Percentiles rank a stretch among this genome's conserved stretches.
Conservation (phyloP, 2,113 vertebrate species). For the Vulpes lagopus region DNA sequence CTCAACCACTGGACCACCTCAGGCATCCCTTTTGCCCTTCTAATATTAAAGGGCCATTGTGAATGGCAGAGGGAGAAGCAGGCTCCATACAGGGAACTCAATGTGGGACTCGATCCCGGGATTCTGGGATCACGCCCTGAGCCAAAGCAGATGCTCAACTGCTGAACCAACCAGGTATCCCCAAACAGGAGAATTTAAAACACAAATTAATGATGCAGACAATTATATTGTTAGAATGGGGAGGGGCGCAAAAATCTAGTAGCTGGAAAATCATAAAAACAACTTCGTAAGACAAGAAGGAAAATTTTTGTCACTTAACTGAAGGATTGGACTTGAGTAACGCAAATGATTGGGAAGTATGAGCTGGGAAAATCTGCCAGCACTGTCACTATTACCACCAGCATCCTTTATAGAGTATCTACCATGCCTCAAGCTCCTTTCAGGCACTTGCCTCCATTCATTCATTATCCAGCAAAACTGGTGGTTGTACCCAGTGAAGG, state of each 20-base stretch:
- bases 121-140: no score
- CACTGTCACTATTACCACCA: not conserved
- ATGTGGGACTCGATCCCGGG: no score
- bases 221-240: not conserved
- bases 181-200: conserved; percentile 9
- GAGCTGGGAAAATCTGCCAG: not conserved
- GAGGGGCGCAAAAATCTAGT: not conserved
- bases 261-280: not conserved
- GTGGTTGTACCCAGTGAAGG: not conserved
- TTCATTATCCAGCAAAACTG: not conserved
- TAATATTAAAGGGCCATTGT: no score
- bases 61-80: no score
- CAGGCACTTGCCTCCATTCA: not conserved
- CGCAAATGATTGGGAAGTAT: not conserved
- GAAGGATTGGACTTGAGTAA: not conserved
- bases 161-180: no score
- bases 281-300: not conserved
- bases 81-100: no score
- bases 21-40: no score
- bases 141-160: no score
- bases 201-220: not conserved
- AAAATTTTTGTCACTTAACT: not conserved
- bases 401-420: not conserved
- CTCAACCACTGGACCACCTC: no score
- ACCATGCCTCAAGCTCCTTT: not conserved